Percentiles rank a stretch among this genome's conserved stretches.
phyloP scores from a whole-genome alignment of 2,113 vertebrate genomes.

The Electrona antarctica region DNA sequence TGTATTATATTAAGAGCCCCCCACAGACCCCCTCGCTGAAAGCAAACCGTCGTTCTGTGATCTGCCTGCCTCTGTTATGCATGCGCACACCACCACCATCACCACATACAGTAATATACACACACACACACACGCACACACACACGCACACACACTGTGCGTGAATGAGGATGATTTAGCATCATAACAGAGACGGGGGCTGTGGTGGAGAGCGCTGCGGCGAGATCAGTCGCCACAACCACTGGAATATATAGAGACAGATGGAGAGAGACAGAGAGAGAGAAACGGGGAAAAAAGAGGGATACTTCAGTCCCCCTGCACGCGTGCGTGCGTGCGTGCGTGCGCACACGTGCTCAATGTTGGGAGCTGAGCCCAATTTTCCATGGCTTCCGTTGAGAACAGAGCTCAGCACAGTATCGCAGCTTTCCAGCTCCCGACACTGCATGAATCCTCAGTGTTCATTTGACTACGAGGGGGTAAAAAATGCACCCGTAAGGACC shows the following conservation, averaged over 20 bases:
- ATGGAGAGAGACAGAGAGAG: too few relatives aligned
- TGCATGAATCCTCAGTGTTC: too few relatives aligned
- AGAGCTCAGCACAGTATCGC: not conserved
- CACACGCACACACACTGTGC: not conserved
- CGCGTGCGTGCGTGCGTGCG: not conserved
- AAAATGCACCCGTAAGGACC: too few relatives aligned
- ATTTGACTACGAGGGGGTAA: too few relatives aligned
- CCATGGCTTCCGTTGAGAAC: not conserved
- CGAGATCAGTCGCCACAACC: not conserved
- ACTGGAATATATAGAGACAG: constrained; percentile 1
- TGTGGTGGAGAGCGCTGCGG: not conserved
- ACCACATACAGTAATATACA: too few relatives aligned
- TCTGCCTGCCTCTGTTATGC: not conserved
- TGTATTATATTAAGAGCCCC: too few relatives aligned
- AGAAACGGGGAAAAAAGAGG: not conserved
- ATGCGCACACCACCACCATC: not conserved
- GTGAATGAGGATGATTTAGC: not conserved
- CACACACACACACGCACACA: not conserved
- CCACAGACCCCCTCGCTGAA: not conserved
- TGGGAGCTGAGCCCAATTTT: constrained; percentile 7
- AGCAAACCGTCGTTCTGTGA: too few relatives aligned
- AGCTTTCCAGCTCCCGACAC: not conserved
- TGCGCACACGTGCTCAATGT: not conserved
- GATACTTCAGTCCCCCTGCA: not conserved
- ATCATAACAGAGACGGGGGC: not conserved